phyloP scores from a whole-genome alignment of 2,113 vertebrate species.

The Tylochromis polylepis region DNA sequence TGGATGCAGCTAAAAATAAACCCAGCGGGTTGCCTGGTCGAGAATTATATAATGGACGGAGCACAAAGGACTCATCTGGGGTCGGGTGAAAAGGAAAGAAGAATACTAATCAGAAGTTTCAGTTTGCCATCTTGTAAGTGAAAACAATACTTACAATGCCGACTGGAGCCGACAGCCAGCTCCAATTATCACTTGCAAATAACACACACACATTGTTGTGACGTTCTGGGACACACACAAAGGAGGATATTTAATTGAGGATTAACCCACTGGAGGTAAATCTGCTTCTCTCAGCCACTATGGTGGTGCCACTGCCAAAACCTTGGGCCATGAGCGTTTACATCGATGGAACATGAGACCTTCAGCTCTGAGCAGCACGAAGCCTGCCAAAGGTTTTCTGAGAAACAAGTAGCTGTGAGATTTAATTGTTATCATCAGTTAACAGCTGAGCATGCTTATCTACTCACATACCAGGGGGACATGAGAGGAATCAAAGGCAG shows the following conservation, averaged over 20 bases:
- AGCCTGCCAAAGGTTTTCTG: background rate
- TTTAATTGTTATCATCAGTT: background rate
- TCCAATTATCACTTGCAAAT: background rate
- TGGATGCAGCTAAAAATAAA: background rate
- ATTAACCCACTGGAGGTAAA: background rate
- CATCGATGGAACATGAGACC: background rate
- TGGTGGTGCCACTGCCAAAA: background rate
- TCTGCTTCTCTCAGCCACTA: background rate
- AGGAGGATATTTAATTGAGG: background rate
- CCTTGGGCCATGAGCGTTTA: background rate
- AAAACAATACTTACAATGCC: background rate
- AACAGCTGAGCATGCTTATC: constrained; percentile 12
- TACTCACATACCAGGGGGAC: background rate
- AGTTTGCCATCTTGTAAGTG: background rate
- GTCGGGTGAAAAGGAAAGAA: background rate
- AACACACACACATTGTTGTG: background rate
- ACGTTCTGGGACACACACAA: background rate
- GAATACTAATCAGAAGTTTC: background rate
- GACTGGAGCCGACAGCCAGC: background rate
- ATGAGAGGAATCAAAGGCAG: background rate
- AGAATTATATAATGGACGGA: background rate
- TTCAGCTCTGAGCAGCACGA: background rate
- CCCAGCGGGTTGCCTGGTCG: background rate
- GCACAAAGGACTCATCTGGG: background rate
- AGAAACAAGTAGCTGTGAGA: background rate